Evolutionary conservation across 2,797 vertebrate genomes (phyloP).

Genomic region (Poeciliopsis turneri): DNA sequence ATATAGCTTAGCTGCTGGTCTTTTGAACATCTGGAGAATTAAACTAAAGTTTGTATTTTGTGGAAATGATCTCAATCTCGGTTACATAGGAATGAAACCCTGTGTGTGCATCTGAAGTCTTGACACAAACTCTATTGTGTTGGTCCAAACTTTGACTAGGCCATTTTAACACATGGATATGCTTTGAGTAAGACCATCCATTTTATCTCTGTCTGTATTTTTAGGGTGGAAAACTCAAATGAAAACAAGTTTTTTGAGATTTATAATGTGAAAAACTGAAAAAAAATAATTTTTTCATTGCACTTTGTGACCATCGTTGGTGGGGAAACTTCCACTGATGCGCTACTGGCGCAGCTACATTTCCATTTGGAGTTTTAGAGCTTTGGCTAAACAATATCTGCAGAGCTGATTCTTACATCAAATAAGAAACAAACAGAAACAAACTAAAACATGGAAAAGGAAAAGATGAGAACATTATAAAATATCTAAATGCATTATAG

Average conservation of each 20-base stretch:
- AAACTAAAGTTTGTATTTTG: not conserved
- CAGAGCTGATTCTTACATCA: not conserved
- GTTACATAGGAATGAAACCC: not conserved
- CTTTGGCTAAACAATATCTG: not conserved
- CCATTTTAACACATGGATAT: not conserved
- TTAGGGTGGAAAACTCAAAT: not conserved
- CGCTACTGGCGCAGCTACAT: not conserved
- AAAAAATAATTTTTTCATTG: not conserved
- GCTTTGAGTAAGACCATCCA: too few species aligned
- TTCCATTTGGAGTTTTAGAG: not conserved
- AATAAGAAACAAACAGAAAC: not conserved
- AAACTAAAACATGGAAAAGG: not conserved
- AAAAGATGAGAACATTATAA: not conserved
- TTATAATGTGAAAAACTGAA: not conserved
- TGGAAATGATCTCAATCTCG: not conserved
- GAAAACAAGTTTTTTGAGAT: not conserved
- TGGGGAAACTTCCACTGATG: not conserved
- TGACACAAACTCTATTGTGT: not conserved
- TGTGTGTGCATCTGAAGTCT: not conserved
- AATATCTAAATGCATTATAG: not conserved
- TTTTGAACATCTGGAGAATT: not conserved
- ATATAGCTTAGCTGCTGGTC: not conserved
- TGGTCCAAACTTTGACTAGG: not conserved
- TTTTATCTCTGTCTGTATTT: too few species aligned
- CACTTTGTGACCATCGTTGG: not conserved